Conservation (phyloP, 2,797 vertebrate genomes). For the Sitta carolinensis region DNA sequence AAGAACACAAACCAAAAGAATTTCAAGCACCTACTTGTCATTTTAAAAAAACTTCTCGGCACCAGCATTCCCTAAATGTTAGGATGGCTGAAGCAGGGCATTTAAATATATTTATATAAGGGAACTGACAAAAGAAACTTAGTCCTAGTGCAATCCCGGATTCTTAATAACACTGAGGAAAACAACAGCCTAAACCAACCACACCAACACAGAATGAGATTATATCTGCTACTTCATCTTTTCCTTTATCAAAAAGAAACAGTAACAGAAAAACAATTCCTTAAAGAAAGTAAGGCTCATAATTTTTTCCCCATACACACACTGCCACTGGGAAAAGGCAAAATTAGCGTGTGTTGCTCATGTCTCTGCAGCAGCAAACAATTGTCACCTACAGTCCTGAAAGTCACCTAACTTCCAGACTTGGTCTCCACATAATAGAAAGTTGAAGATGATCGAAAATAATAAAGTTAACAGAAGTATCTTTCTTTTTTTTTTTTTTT, state of each 20-base stretch:
- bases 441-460: not conserved
- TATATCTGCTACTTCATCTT: not conserved
- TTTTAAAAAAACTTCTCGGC: not conserved
- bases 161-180: not conserved
- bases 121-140: not conserved
- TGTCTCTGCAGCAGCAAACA: not conserved
- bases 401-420: not conserved
- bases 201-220: accelerated
- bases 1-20: not conserved
- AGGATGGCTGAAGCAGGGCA: not conserved
- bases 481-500: not conserved
- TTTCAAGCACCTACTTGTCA: accelerated
- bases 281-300: not conserved
- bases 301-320: not conserved
- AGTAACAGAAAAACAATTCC: not conserved
- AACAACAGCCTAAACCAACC: not conserved
- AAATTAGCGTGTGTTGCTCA: not conserved
- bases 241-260: not conserved
- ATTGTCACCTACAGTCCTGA: not conserved
- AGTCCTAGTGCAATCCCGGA: not conserved
- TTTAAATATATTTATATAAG: not conserved
- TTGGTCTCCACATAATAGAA: not conserved
- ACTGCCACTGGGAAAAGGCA: not conserved
- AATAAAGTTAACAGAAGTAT: not conserved
- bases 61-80: not conserved